phyloP scores from a whole-genome alignment of 2,113 vertebrate species.

The Dicaeum eximium region DNA sequence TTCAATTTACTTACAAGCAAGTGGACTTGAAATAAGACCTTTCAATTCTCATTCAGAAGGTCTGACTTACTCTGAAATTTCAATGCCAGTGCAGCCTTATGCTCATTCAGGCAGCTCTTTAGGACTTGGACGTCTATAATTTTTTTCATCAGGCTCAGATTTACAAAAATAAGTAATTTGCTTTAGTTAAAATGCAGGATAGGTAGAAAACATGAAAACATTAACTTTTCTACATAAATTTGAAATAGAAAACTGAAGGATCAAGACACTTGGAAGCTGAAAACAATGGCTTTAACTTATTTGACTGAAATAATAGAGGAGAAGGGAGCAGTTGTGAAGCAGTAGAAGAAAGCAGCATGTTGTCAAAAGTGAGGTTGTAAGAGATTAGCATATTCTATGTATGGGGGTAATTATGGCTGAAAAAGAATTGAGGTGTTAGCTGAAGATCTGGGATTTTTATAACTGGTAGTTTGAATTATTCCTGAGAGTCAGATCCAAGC shows the following conservation, averaged over 20 bases:
- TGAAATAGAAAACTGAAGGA: not conserved
- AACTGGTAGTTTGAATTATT: not conserved
- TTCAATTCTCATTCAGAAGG: not conserved
- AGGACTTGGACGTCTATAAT: not conserved
- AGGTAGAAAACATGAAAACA: not conserved
- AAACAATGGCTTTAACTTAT: not conserved
- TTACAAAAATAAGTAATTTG: not conserved
- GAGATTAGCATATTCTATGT: not conserved
- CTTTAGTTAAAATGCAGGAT: not conserved
- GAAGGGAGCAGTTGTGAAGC: not conserved
- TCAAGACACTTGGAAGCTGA: not conserved
- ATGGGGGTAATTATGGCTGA: not conserved
- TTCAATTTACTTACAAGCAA: not conserved
- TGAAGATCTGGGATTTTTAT: not conserved
- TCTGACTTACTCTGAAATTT: not conserved
- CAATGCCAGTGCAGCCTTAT: not conserved
- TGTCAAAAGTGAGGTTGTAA: not conserved
- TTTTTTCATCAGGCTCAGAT: not conserved
- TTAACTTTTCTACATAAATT: not conserved
- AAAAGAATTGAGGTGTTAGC: not conserved
- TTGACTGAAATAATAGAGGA: not conserved
- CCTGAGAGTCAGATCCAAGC: not conserved
- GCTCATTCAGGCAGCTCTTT: not conserved
- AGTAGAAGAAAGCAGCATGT: not conserved
- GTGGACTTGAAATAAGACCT: not conserved